Evolutionary conservation across 2,113 vertebrate species (phyloP).

Genomic region (Anas platyrhynchos): DNA sequence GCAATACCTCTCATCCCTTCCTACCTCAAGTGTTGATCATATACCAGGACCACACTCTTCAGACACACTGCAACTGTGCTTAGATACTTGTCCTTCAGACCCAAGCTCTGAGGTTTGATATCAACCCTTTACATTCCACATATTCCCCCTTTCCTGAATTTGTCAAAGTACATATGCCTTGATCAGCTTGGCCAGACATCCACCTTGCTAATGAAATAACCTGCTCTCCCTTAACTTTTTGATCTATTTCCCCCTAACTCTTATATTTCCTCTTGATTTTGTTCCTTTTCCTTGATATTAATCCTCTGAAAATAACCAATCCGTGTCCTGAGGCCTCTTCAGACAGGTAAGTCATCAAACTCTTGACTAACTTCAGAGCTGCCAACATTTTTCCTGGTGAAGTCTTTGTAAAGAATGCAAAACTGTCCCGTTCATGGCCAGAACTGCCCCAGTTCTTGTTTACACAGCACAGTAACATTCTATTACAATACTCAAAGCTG

Average conservation of each 20-base stretch:
- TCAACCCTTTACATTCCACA: not conserved
- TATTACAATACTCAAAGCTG: not conserved
- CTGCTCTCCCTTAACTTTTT: not conserved
- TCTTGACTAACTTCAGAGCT: not conserved
- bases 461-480: not conserved
- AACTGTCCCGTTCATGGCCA: not conserved
- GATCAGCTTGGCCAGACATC: not conserved
- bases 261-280: not conserved
- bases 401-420: not conserved
- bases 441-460: not conserved
- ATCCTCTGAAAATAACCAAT: not conserved
- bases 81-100: not conserved
- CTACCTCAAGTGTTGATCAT: not conserved
- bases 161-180: not conserved
- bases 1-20: rapidly evolving
- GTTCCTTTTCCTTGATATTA: not conserved
- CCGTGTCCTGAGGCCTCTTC: not conserved
- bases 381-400: not conserved
- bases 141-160: not conserved
- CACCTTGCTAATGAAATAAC: not conserved
- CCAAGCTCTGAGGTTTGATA: not conserved
- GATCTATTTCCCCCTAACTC: not conserved
- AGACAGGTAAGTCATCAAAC: not conserved
- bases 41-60: not conserved
- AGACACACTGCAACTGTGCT: not conserved